Evolutionary conservation across 2,797 vertebrate genomes (phyloP).

Genomic region (Urophycis tenuis): DNA sequence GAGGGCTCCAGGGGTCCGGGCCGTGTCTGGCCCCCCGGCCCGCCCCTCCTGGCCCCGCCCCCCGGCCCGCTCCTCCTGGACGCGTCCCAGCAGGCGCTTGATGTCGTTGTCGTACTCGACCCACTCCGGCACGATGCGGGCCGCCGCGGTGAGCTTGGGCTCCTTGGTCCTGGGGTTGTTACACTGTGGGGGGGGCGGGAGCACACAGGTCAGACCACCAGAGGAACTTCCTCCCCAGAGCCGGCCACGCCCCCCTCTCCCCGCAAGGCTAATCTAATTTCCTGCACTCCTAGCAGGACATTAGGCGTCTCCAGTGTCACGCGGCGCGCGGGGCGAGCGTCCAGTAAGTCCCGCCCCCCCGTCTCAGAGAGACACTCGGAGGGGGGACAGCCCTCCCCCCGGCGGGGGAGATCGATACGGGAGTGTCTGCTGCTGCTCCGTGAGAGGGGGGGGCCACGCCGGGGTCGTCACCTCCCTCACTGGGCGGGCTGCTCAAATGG

Average conservation of each 20-base stretch:
- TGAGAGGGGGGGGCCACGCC: too few relatives aligned
- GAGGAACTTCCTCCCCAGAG: neutral
- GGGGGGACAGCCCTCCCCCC: too few relatives aligned
- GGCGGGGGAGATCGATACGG: neutral
- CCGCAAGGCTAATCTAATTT: slow-evolving; percentile 19
- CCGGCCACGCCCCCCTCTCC: neutral
- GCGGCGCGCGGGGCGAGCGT: too few relatives aligned
- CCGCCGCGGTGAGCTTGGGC: slow-evolving; percentile 88
- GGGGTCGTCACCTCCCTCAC: neutral
- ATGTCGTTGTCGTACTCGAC: slow-evolving; percentile 84
- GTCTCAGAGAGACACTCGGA: neutral
- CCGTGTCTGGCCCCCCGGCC: slow-evolving; percentile 41
- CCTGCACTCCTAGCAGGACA: neutral
- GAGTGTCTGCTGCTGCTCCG: neutral
- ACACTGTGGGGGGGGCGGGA: slow-evolving; percentile 71
- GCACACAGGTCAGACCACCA: slow-evolving; percentile 31
- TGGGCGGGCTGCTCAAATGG: neutral
- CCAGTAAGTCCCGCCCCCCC: neutral
- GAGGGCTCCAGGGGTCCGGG: slow-evolving; percentile 17
- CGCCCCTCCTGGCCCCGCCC: neutral
- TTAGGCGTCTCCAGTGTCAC: neutral
- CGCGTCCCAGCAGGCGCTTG: slow-evolving; percentile 68
- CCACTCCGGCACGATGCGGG: slow-evolving; percentile 91
- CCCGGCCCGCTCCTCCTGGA: slow-evolving; percentile 50
- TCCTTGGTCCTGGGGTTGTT: slow-evolving; percentile 99